Evolutionary conservation across 2,113 vertebrate genomes (phyloP), one percentile per base, ranked within the genome.

Genomic region (Notothenia coriiceps): DNA sequence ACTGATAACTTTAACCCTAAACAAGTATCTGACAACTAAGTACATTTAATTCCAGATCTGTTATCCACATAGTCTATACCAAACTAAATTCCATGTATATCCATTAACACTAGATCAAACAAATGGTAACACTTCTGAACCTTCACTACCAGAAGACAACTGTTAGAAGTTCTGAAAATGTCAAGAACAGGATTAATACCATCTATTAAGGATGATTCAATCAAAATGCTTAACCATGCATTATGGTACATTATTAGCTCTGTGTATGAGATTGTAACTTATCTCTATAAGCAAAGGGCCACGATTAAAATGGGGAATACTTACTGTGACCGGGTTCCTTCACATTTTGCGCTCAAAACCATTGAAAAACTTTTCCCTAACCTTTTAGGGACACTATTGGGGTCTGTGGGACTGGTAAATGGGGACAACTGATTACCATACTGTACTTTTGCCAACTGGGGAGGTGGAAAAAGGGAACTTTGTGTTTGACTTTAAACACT

Each of bases 311-410:
- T 91, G 83, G 90, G 91, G 90, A 86, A 89, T 94, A 94, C 94
- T 94, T 93, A 94, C 93, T 93, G 94, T 91, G 92, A 84, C 77
- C 46, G 87, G 88, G 49, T 91, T 86, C 90, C 92, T 93, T 92
- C 93, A 90, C 83, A 91, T 87, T 87, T 90, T 82, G 79, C 87
- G 84, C 20, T 83, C 77, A 92, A 87, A 92, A 69, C 70, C 84
- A 83, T 73, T 70, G 56, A 79, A 63, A 79, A 43, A 35, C 11
- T 1, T n/a, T 68, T 62, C 54, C 43, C 59, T 87, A 74, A 63
- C 25, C 70, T 75, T 75, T 79, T 6, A 51, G 74, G 84, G 77
- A 76, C 33, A 69, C 56, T 84, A 74, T 18, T 56, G 46, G 82
- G 71, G 49, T 71, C 69, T 86, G 74, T 69, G 83, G 78, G 73